A percentile compares a stretch with the other conserved stretches of the same genome.
These are phyloP conservation scores for Dendroctonus valens DNA, from an alignment of 1,140 invertebrate species.

Conservation along the genomic window DNA sequence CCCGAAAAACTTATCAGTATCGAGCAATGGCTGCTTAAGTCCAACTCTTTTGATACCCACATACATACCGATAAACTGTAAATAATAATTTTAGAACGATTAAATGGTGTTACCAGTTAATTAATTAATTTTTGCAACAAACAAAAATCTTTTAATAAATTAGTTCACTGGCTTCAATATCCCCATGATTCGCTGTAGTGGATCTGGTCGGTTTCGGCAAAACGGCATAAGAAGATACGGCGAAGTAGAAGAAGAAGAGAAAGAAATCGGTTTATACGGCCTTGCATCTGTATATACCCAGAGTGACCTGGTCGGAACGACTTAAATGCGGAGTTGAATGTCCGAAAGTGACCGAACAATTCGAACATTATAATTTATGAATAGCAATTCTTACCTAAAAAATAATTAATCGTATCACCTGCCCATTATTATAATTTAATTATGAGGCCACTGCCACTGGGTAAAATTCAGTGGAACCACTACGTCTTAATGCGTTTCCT, in stretches of 20 bases:
- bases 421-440: slow-evolving; percentile 31
- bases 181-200: slow-evolving; percentile 5
- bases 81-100: no score
- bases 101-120: no score
- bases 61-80: no score
- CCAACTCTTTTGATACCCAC: no score
- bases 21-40: no score
- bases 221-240: slow-evolving; percentile 30
- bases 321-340: slow-evolving; percentile 37
- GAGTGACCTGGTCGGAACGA: slow-evolving; percentile 34
- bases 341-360: slow-evolving; percentile 36
- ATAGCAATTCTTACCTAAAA: slow-evolving; percentile 34
- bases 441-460: slow-evolving; percentile 13
- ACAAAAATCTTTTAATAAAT: slow-evolving; percentile 2
- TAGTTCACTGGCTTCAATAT: slow-evolving; percentile 9
- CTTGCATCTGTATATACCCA: slow-evolving; percentile 35
- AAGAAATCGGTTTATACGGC: slow-evolving; percentile 35
- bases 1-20: no score
- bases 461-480: not conserved
- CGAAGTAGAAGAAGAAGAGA: slow-evolving; percentile 21
- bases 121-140: no score
- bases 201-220: slow-evolving; percentile 25
- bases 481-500: slow-evolving; percentile 10
- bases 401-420: slow-evolving; percentile 33
- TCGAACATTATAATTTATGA: slow-evolving; percentile 37